Evolutionary conservation across 2,888 invertebrate species (phyloP).

Genomic region (Rhagophthalmus giganteus): DNA sequence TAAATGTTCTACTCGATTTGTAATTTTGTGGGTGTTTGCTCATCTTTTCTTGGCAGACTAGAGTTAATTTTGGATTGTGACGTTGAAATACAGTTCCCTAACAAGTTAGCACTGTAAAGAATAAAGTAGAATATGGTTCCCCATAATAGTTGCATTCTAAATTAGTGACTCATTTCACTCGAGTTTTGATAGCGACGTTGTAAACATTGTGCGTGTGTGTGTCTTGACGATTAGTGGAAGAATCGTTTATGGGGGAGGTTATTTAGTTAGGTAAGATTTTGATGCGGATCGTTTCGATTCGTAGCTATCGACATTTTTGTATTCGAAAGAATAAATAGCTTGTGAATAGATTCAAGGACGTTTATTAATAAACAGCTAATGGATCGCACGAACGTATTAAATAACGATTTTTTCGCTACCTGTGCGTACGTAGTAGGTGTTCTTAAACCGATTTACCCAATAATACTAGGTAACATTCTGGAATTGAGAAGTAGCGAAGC

Average conservation of each 20-base stretch:
- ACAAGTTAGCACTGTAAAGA: slow-evolving; percentile 23
- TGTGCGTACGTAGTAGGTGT: slow-evolving; percentile 19
- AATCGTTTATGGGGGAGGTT: slow-evolving; percentile 4
- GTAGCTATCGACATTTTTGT: slow-evolving; percentile 21
- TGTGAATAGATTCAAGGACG: slow-evolving; percentile 31
- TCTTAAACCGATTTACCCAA: slow-evolving; percentile 4
- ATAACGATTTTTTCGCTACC: slow-evolving; percentile 27
- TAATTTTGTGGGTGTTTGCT: slow-evolving; percentile 15
- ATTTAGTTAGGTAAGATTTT: too few relatives aligned
- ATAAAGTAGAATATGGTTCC: slow-evolving; percentile 31
- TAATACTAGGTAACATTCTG: neutral
- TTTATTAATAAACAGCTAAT: slow-evolving; percentile 27
- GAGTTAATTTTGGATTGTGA: slow-evolving; percentile 29
- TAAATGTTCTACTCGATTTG: neutral
- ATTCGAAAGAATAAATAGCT: slow-evolving; percentile 9
- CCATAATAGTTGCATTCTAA: slow-evolving; percentile 40
- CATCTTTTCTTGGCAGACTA: slow-evolving; percentile 15
- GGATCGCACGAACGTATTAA: slow-evolving; percentile 21
- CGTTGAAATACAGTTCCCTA: slow-evolving; percentile 26
- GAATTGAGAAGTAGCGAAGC: too few relatives aligned
- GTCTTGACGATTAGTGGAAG: neutral
- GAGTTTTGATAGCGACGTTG: slow-evolving; percentile 38
- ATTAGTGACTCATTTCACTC: slow-evolving; percentile 42
- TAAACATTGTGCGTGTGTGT: slow-evolving; percentile 18
- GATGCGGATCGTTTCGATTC: too few relatives aligned